phyloP scores from a whole-genome alignment of 2,797 vertebrate species.

The Calcarius lapponicus region DNA sequence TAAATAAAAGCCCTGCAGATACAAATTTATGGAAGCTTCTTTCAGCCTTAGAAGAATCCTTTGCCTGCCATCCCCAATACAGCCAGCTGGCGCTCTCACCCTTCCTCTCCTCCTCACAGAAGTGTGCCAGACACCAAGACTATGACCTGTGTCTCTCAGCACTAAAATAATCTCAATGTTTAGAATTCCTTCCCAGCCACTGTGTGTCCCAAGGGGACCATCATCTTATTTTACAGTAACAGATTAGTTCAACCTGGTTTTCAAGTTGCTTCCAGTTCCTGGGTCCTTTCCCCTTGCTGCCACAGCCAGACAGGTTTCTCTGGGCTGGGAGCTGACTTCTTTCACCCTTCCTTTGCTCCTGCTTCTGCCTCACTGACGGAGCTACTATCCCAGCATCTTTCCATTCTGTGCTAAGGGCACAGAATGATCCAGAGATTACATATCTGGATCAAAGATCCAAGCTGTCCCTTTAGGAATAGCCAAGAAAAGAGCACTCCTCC shows the following conservation, averaged over 20 bases:
- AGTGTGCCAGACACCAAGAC: not conserved
- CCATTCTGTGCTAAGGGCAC: constrained; percentile 23
- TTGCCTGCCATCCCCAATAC: not conserved
- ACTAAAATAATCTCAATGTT: not conserved
- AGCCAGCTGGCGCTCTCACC: not conserved
- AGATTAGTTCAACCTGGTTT: not conserved
- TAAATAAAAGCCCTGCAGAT: not conserved
- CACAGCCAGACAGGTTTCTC: not conserved
- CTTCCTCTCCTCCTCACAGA: not conserved
- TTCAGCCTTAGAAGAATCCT: not conserved
- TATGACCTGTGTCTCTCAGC: not conserved
- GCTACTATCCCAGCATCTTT: not conserved
- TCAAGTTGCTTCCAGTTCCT: not conserved
- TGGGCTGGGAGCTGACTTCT: not conserved
- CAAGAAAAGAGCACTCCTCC: constrained; percentile 37
- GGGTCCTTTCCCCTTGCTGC: not conserved
- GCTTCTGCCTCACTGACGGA: not conserved
- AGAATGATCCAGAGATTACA: too few relatives aligned
- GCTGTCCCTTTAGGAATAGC: constrained; percentile 16
- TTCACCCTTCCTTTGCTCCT: not conserved
- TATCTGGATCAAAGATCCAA: constrained; percentile 32
- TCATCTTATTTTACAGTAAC: not conserved
- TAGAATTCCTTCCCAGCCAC: not conserved
- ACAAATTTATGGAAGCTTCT: not conserved
- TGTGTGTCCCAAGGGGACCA: not conserved